These are phyloP conservation scores for Rhagonycha lutea DNA, from an alignment of 2,888 invertebrate species.

Conservation along the genomic window DNA sequence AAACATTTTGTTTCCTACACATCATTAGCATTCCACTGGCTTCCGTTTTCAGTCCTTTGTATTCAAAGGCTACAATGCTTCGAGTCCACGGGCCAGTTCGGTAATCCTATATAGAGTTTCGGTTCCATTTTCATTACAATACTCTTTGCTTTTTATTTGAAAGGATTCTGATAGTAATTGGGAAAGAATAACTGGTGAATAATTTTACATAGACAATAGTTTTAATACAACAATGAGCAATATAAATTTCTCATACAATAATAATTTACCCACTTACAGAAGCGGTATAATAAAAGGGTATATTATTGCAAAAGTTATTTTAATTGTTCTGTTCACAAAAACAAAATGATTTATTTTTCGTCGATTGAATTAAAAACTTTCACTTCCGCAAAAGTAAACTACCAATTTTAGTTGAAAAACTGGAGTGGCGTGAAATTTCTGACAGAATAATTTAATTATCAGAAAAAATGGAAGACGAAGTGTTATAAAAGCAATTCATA, in stretches of 20 bases:
- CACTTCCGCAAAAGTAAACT: conserved; percentile 14
- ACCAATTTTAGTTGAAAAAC: conserved; percentile 2
- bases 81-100: conserved; percentile 38
- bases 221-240: neutral
- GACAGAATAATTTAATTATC: conserved; percentile 29
- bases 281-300: neutral
- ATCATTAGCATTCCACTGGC: conserved; percentile 30
- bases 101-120: conserved; percentile 43
- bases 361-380: conserved; percentile 12
- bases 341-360: neutral
- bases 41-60: conserved; percentile 36
- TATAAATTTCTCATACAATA: neutral
- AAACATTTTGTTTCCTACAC: conserved; percentile 28
- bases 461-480: conserved; percentile 24
- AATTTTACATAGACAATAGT: neutral
- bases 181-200: conserved; percentile 14
- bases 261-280: neutral
- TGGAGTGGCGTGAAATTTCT: conserved; percentile 19
- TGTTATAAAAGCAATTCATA: conserved; percentile 29
- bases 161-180: conserved; percentile 25
- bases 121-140: conserved; percentile 37
- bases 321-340: neutral
- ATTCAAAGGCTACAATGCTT: conserved; percentile 36
- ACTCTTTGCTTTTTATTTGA: conserved; percentile 36
- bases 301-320: neutral